Evolutionary conservation across 2,797 vertebrate genomes (phyloP).

Genomic region (Halcyon chelicuti): DNA sequence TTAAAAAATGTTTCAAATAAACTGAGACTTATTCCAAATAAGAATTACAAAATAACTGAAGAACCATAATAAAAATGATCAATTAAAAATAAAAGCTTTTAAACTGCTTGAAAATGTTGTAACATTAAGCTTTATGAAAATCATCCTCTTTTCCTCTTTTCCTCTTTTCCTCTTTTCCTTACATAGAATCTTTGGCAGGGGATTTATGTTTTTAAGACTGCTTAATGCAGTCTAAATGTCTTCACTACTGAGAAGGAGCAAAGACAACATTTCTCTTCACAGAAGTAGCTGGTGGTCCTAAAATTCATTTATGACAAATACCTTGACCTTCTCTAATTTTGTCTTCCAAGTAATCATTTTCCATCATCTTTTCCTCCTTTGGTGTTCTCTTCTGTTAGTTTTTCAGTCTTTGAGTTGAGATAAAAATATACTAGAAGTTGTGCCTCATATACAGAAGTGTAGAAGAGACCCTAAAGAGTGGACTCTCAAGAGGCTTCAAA

Average conservation of each 20-base stretch:
- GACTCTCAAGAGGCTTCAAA: background rate
- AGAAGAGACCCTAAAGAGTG: background rate
- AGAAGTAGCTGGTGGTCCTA: background rate
- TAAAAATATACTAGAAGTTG: background rate
- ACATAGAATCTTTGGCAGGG: background rate
- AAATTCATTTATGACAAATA: background rate
- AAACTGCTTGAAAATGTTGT: conserved; percentile 55
- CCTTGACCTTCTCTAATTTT: background rate
- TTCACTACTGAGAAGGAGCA: background rate
- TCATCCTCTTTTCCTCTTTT: background rate
- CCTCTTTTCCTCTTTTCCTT: background rate
- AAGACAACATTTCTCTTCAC: background rate
- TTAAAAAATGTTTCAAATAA: conserved; percentile 1
- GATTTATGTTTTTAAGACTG: background rate
- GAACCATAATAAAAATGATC: conserved; percentile 33
- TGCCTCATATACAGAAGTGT: background rate
- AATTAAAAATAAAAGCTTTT: conserved; percentile 51
- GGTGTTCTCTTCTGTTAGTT: background rate
- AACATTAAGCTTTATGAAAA: conserved; percentile 39
- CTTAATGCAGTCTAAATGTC: conserved; percentile 49
- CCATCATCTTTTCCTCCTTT: background rate
- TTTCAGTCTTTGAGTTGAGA: background rate
- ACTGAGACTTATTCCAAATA: conserved; percentile 24
- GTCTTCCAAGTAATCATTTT: background rate
- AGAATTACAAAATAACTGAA: conserved; percentile 46